phyloP scores from a whole-genome alignment of 2,888 invertebrate genomes.

The Cantharis lateralis region DNA sequence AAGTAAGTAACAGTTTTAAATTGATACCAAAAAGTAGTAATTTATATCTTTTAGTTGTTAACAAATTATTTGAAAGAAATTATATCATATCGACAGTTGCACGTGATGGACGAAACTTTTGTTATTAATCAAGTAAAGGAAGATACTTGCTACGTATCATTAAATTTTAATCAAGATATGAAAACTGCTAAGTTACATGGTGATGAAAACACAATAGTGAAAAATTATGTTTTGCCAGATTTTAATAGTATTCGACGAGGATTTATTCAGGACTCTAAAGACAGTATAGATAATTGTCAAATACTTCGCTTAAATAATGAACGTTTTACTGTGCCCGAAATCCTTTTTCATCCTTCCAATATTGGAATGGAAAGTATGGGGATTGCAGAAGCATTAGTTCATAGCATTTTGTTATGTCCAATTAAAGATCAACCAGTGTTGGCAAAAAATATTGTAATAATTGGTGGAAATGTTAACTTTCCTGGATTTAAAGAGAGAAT shows the following conservation, averaged over 20 bases:
- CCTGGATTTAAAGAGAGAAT: conserved; percentile 83
- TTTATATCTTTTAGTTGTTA: conserved; percentile 53
- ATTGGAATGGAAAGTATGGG: conserved; percentile 92
- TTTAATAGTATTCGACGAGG: conserved; percentile 89
- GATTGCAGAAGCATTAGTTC: conserved; percentile 84
- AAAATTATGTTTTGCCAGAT: conserved; percentile 96
- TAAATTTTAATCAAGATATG: conserved; percentile 82
- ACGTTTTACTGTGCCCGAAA: conserved; percentile 91
- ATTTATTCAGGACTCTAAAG: conserved; percentile 45
- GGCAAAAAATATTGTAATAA: conserved; percentile 80
- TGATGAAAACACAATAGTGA: conserved; percentile 71
- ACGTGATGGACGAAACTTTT: conserved; percentile 98
- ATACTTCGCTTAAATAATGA: conserved; percentile 89
- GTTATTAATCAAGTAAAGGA: conserved; percentile 99
- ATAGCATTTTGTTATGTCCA: conserved; percentile 76
- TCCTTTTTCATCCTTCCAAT: conserved; percentile 93
- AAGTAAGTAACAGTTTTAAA: conserved; percentile 60
- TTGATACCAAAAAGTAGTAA: not conserved
- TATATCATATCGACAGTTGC: conserved; percentile 92
- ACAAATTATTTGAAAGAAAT: conserved; percentile 98
- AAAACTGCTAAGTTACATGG: conserved; percentile 64
- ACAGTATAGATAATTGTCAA: conserved; percentile 60
- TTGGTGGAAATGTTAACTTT: conserved; percentile 81
- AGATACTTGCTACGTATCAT: conserved; percentile 92
- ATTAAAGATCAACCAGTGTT: conserved; percentile 76